Evolutionary conservation across 2,113 vertebrate species (phyloP).

Genomic region (Illadopsis cleaveri): DNA sequence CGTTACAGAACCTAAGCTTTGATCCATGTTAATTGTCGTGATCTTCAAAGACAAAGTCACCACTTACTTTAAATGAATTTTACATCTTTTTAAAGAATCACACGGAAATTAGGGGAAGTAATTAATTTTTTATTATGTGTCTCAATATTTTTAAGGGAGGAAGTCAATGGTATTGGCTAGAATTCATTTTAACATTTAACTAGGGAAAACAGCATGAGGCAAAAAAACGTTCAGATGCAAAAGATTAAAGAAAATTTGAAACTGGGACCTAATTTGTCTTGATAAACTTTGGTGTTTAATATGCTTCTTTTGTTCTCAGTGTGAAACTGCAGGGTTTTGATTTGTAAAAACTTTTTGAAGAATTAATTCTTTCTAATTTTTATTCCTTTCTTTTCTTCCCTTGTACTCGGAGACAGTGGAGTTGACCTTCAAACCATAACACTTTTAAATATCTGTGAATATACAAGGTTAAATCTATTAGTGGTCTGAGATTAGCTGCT

Average conservation of each 20-base stretch:
- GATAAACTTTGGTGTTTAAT: conserved; percentile 99
- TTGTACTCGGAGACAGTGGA: conserved; percentile 71
- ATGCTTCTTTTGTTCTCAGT: conserved; percentile 96
- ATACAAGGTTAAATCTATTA: conserved; percentile 79
- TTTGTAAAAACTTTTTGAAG: conserved; percentile 87
- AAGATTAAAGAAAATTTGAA: conserved; percentile 98
- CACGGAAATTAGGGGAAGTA: conserved; percentile 99
- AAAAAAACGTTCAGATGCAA: conserved; percentile 91
- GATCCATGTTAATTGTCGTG: conserved; percentile 98
- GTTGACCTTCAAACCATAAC: conserved; percentile 81
- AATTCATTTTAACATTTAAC: conserved; percentile 92
- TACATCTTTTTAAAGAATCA: conserved; percentile 99
- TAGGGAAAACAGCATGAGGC: conserved; percentile 88
- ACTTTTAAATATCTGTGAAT: conserved; percentile 75
- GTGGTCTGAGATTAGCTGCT: conserved; percentile 67
- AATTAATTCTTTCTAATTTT: conserved; percentile 85
- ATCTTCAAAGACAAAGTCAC: conserved; percentile 99
- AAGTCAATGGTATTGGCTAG: conserved; percentile 88
- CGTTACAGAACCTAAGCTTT: conserved; percentile 97
- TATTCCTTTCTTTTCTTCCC: conserved; percentile 77
- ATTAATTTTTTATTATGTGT: conserved; percentile 99
- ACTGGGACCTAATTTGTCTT: conserved; percentile 95
- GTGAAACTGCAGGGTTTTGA: conserved; percentile 85
- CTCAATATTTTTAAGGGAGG: conserved; percentile 91
- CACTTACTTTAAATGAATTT: conserved; percentile 99